Conservation (phyloP, 92 coral and sea anemone species). For the Bergia sp. region DNA sequence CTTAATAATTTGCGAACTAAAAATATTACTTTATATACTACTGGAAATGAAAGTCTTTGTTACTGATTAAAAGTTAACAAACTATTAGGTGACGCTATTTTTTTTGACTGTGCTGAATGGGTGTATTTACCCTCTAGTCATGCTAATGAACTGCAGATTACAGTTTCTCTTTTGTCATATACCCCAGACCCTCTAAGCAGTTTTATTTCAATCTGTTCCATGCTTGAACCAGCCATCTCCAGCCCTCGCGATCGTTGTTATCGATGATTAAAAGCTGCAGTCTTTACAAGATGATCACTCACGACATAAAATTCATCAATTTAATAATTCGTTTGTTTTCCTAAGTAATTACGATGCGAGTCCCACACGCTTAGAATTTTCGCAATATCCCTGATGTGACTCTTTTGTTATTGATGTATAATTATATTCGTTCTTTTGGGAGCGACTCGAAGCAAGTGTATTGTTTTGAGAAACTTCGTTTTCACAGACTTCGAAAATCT, state of each 20-base stretch:
- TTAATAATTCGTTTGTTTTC: conserved; percentile 38
- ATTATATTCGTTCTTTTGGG: no score
- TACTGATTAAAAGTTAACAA: neutral
- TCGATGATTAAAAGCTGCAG: neutral
- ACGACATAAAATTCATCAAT: conserved; percentile 21
- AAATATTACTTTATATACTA: neutral
- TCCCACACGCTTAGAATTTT: neutral
- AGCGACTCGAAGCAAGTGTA: neutral
- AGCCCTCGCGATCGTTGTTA: neutral
- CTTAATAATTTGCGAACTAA: neutral
- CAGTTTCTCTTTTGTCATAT: neutral
- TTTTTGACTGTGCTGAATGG: neutral
- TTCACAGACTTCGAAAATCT: no score
- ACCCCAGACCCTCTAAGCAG: neutral
- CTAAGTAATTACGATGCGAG: conserved; percentile 3
- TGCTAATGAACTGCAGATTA: neutral
- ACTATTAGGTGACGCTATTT: neutral
- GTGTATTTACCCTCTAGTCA: neutral
- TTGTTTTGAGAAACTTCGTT: neutral
- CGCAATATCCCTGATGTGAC: neutral
- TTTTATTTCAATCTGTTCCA: neutral
- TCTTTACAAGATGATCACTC: conserved; percentile 15
- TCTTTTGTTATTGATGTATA: neutral
- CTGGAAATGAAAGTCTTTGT: neutral
- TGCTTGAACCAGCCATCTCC: neutral